phyloP scores from a whole-genome alignment of 2,797 vertebrate genomes.

The Lepus oiostolus region DNA sequence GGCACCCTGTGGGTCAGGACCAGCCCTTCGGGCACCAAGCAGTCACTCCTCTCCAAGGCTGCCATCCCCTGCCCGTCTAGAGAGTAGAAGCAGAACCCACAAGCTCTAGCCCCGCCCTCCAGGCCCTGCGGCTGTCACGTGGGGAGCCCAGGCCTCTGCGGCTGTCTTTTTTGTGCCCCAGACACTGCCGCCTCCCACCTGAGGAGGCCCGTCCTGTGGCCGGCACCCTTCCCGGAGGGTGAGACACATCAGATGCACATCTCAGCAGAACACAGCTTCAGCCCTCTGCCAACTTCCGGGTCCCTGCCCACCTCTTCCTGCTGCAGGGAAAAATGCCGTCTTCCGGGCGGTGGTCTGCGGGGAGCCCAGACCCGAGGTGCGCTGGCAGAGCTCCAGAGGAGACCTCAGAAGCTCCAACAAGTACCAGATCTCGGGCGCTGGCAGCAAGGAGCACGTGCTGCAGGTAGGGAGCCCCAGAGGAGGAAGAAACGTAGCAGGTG shows the following conservation, averaged over 20 bases:
- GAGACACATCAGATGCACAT: not conserved
- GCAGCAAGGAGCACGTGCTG: constrained; percentile 89
- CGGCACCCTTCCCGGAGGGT: not conserved
- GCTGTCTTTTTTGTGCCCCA: not conserved
- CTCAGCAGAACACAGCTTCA: not conserved
- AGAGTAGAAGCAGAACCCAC: not conserved
- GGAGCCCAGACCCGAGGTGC: constrained; percentile 91
- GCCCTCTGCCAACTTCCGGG: not conserved
- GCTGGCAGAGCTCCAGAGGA: constrained; percentile 89
- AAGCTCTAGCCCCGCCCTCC: no score
- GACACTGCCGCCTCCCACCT: not conserved
- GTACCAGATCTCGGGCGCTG: constrained; percentile 87
- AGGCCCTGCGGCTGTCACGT: no score
- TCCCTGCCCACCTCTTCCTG: not conserved
- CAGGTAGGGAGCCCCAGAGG: constrained; percentile 87
- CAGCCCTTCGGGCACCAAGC: not conserved
- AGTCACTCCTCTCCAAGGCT: not conserved
- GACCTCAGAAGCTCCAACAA: constrained; percentile 87
- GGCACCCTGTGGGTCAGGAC: not conserved
- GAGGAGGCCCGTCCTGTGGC: not conserved
- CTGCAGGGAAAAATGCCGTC: constrained; percentile 90
- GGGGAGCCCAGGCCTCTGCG: not conserved
- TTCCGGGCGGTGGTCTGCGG: constrained; percentile 92
- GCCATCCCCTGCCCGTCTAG: fast-evolving
- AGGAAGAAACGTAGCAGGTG: not conserved